Evolutionary conservation across 2,113 vertebrate genomes (phyloP).

Genomic region (Hydrolagus affinis): DNA sequence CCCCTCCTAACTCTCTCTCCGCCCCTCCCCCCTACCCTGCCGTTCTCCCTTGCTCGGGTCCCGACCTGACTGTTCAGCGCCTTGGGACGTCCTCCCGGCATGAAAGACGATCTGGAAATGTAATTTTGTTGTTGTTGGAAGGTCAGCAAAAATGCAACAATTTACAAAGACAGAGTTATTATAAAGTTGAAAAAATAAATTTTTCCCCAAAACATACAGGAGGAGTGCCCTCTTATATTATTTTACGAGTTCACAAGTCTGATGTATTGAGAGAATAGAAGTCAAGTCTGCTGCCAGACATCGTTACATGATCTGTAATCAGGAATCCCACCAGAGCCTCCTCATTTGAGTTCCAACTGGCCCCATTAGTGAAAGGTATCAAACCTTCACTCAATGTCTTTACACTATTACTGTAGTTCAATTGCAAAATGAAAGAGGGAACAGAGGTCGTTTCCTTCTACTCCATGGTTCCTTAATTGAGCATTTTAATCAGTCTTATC

Average conservation of each 20-base stretch:
- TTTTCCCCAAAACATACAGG: background rate
- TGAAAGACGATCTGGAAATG: too few species aligned
- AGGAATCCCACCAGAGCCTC: background rate
- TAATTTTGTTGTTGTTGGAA: too few species aligned
- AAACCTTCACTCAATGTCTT: too few species aligned
- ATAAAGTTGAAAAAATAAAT: background rate
- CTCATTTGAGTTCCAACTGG: background rate
- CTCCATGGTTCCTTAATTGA: background rate
- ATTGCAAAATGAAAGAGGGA: too few species aligned
- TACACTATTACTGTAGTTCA: too few species aligned
- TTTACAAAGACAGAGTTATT: too few species aligned
- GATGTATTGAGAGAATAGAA: background rate
- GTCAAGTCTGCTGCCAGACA: background rate
- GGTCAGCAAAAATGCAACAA: too few species aligned
- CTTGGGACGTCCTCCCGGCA: too few species aligned
- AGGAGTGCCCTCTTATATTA: background rate
- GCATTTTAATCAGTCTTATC: background rate
- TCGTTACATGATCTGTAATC: background rate
- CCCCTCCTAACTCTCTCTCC: too few species aligned
- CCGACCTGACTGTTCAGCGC: too few species aligned
- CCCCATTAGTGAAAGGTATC: background rate
- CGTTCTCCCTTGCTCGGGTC: too few species aligned
- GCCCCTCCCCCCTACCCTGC: too few species aligned
- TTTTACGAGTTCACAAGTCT: background rate
- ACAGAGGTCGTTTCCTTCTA: background rate